Base-by-base conservation (phyloP, 2,113 vertebrate species). In the Manacus vitellinus region DNA sequence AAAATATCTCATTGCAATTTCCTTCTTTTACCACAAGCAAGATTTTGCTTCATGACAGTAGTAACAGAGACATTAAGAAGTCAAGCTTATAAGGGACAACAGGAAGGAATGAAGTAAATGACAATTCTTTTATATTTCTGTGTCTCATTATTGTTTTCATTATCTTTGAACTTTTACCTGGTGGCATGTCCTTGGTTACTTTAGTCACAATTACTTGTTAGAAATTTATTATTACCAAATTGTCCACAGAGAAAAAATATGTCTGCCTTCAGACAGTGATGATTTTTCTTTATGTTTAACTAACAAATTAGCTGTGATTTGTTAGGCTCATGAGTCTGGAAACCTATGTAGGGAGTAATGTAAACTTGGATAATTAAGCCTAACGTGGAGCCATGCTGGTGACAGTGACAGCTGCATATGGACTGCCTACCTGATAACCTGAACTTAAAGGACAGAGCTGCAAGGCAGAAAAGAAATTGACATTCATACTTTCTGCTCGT, bases 401-500 rank as follows among this genome's bases (percentile, higher is more conserved):
- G 51, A 12, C 28, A 37, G 16, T 37, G 46, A 56, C 25, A 80
- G 17, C 10, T 58, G 17, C 4, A 5, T 41, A 14, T 8, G 27
- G 8, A 22, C 25, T 58, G 20, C 6, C 21, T 74, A 25, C 6
- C 15, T 63, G 31, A 20, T 37, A 70, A 70, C 7, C 19, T 46
- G 33, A 43, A 52, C 10, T 11, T 54, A 52, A 73, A 79, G 4
- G 12, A 1, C 13, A 41, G 24, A 54, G 6, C 13, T 54, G 6
- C 2, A 72, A 62, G 39, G 25, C 37, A 85, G 58, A 35, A 70
- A 52, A 59, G 25, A 46, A 51, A 63, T 4, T 12, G 16, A 1
- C 22, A 44, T 12, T 55, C 18, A 4, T 33, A 8, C 41, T 56
- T 68, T 84, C 54, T 65, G 8, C 10, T 56, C 0, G 0, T 16